A percentile compares a stretch with the other conserved stretches of the same genome.
Conservation (phyloP, 1,140 invertebrate species). For the Tenebrio molitor region DNA sequence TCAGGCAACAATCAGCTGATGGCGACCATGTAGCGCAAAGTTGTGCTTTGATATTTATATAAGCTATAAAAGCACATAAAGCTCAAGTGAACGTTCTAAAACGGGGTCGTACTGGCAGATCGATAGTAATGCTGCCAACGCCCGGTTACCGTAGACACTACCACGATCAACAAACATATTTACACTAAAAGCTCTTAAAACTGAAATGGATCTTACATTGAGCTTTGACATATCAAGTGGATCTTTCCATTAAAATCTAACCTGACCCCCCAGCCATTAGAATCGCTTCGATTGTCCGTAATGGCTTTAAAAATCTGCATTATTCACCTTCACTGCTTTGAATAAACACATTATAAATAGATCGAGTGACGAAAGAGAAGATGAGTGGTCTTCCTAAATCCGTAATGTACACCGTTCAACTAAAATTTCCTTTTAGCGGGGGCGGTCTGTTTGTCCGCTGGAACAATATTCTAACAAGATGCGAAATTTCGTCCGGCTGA, state of each 20-base stretch:
- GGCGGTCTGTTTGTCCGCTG: background rate
- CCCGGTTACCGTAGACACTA: slow-evolving; percentile 55
- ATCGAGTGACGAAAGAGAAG: slow-evolving; percentile 15
- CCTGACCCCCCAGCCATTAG: background rate
- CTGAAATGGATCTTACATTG: slow-evolving; percentile 25
- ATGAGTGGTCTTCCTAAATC: background rate
- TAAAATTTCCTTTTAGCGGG: slow-evolving; percentile 13
- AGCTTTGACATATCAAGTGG: slow-evolving; percentile 32
- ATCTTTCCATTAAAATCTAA: background rate
- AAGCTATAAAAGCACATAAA: slow-evolving; percentile 52
- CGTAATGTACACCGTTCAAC: background rate
- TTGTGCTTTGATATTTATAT: slow-evolving; percentile 44
- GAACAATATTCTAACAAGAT: no score
- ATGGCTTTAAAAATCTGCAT: slow-evolving; percentile 1
- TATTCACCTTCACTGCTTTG: background rate
- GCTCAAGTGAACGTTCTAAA: slow-evolving; percentile 53
- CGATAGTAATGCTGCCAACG: slow-evolving; percentile 60
- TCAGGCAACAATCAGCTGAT: slow-evolving; percentile 31
- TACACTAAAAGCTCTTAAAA: slow-evolving; percentile 43
- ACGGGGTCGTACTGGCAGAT: slow-evolving; percentile 58
- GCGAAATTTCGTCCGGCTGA: no score
- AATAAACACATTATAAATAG: slow-evolving; percentile 44
- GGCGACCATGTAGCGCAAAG: slow-evolving; percentile 21
- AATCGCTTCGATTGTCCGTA: no score
- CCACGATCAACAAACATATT: slow-evolving; percentile 47